Evolutionary conservation across 2,797 vertebrate species (phyloP), one percentile per base, ranked within the genome.

Genomic region (Macrochelys suwanniensis): DNA sequence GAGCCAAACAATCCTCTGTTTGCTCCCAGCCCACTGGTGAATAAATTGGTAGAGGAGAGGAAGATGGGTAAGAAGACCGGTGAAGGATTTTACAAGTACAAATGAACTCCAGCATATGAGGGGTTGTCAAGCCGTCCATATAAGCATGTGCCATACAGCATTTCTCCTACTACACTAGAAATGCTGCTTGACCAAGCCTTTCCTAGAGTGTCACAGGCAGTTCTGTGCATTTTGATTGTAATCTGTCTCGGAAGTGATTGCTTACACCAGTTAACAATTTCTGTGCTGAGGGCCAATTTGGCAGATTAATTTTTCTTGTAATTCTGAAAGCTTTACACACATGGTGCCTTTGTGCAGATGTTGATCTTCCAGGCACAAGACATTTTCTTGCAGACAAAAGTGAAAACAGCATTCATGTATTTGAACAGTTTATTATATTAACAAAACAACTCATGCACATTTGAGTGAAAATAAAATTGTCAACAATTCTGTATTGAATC

Each of bases 51-150:
- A 31, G 98, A 98, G 10, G 99, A 99, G 92, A 99, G 99, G 74
- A 99, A 99, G 97, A 90, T 98, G 6, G 99, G 99, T 89, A 99
- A 97, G 98, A 99, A 99, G 98, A 99, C 98, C 0, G 99, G 99
- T 93, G 99, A 99, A 97, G 99, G 99, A 56, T 99, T 99, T 98
- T 99, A 99, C 97, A 99, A 99, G 93, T 98, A 99, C 98, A 99
- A 99, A 89, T 99, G 98, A 99, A 49, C 78, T 74, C 2, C 45
- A 26, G 10, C 42, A 16, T 47, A 86, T 4, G 7, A 45, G 54
- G 84, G 53, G 49, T 86, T 25, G 37, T 31, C 82, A 82, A 91
- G 33, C 78, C 47, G 6, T 81, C 88, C 71, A 11, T 11, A 12
- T 77, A 47, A 90, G 91, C 45, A 6, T 11, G 15, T 79, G 76